Conservation (phyloP, 2,113 vertebrate species). For the Protobothrops mucrosquamatus region DNA sequence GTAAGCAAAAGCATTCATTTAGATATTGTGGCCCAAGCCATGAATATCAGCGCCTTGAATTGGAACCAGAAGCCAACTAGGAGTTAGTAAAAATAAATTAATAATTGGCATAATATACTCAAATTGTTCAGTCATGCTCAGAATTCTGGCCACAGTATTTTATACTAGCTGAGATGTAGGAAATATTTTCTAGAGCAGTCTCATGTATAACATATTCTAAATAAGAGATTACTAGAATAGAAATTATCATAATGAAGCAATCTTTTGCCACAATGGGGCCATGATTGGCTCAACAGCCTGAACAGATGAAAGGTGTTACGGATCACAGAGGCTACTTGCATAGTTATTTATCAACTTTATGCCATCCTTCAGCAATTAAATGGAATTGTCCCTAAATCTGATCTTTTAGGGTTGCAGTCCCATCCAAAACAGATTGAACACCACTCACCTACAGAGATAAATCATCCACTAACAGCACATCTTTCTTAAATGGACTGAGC, state of each 20-base stretch:
- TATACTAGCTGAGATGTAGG: background rate
- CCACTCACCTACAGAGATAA: background rate
- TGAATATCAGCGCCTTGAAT: background rate
- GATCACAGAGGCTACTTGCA: background rate
- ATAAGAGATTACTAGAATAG: background rate
- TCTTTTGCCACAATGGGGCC: background rate
- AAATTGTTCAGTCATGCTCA: background rate
- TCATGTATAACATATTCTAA: background rate
- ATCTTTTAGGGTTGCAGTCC: background rate
- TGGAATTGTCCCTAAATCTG: background rate
- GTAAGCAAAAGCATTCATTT: background rate
- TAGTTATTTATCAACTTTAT: background rate
- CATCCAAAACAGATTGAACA: background rate
- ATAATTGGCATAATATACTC: background rate
- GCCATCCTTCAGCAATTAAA: background rate
- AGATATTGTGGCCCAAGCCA: background rate
- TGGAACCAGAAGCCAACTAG: background rate
- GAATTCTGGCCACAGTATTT: background rate
- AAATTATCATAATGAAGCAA: background rate
- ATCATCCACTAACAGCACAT: background rate
- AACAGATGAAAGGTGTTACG: background rate
- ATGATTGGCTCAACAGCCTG: background rate
- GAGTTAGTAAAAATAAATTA: background rate
- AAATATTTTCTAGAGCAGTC: background rate
- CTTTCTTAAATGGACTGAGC: background rate